Conservation (phyloP, 2,113 vertebrate genomes). For the Elgaria multicarinata region DNA sequence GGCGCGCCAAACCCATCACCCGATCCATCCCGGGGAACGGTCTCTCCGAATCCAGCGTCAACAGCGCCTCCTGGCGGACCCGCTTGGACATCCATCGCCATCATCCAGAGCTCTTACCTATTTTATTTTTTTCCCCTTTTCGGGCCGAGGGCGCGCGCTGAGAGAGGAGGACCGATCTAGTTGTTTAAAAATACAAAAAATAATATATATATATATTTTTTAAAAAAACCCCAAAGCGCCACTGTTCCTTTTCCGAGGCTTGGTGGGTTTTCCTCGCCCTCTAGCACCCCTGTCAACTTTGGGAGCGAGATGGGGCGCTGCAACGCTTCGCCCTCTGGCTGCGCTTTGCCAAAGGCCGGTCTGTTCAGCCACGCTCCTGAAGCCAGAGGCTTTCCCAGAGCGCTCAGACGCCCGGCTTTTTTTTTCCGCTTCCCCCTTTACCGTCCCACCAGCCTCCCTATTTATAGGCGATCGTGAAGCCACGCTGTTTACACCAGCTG, state of each 20-base stretch:
- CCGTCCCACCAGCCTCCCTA: conserved; percentile 60
- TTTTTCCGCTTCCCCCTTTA: conserved; percentile 22
- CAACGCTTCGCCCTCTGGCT: too few relatives aligned
- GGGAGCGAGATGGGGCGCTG: background rate
- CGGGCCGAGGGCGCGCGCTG: background rate
- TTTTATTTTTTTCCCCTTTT: too few relatives aligned
- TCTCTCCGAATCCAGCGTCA: background rate
- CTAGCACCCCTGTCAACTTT: background rate
- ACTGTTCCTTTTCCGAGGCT: too few relatives aligned
- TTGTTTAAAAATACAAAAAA: too few relatives aligned
- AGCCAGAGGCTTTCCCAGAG: background rate
- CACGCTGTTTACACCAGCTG: conserved; percentile 78
- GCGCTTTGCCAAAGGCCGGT: too few relatives aligned
- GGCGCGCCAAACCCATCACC: background rate
- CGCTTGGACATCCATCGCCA: too few relatives aligned
- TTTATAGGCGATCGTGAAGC: conserved; percentile 69
- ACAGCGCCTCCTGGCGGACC: conserved; percentile 25
- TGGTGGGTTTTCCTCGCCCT: too few relatives aligned
- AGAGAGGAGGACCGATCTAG: too few relatives aligned
- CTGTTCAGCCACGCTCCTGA: background rate
- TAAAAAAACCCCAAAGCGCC: too few relatives aligned
- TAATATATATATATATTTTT: too few relatives aligned
- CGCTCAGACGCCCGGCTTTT: conserved; percentile 11
- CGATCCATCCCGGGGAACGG: background rate
- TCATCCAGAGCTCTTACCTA: background rate